Base-by-base conservation (phyloP, 1,140 invertebrate genomes). In the Sycophaga agraensis region DNA sequence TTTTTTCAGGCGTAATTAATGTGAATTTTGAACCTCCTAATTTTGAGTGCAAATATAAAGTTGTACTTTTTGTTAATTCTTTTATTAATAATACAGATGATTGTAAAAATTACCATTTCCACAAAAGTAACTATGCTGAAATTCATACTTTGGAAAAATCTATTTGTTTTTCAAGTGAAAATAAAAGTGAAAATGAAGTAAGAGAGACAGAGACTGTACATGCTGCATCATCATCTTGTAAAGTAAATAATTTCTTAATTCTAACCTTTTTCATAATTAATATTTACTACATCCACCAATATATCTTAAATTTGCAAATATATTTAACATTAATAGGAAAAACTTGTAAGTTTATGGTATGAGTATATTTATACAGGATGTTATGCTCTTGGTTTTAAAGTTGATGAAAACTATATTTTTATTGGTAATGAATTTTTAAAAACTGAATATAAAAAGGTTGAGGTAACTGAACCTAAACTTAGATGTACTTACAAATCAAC, bases 351-450 rank as follows among this genome's bases (percentile, higher is more conserved):
- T 14, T 39, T 68, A 19, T 66, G 59, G 35, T 67, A 64, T 22
- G 49, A 66, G 42, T 61, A 69, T 31, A 48, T 70, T 35, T 68
- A 64, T 46, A 67, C 65, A 11, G 69, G 69, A 35, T 70, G 69
- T 65, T 70, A 70, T 39, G 57, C 66, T 14, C 24, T 70, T n/a
- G 59, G 63, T 40, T 70, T 66, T 35, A 60, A 59, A 55, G 48
- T 64, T 24, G 51, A 66, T 31, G 48, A 53, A 17, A 40, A 62
- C n/a, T 64, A 60, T 55, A 31, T 59, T 35, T 45, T 62, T 46
- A 14, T 54, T 16, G 42, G 50, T 17, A 64, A 59, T 34, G 28
- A 66, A 43, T 70, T 56, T 49, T 39, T 70, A 37, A 35, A 45
- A 17, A 68, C 69, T 0, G 61, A 64, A 46, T 68, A 70, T 60